These are phyloP conservation scores for Lasioglossum leucozonium DNA, from an alignment of 2,888 invertebrate species.

Conservation along the genomic window DNA sequence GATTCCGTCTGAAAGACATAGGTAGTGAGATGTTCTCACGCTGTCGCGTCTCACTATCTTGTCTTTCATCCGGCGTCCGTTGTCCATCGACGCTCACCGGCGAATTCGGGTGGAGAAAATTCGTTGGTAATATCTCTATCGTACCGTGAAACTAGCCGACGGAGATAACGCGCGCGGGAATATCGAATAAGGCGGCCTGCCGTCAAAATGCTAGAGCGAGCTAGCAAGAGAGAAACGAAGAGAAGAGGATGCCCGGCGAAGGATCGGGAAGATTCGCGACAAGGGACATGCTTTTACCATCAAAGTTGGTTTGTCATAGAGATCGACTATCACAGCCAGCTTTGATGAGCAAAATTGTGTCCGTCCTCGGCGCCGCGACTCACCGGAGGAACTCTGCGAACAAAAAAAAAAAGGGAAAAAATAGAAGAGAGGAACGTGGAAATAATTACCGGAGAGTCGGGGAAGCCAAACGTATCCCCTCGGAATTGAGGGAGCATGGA, in stretches of 20 bases:
- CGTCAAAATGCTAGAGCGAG: not conserved
- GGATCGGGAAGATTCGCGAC: conserved; percentile 9
- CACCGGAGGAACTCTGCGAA: conserved; percentile 37
- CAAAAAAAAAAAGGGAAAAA: not conserved
- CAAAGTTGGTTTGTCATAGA: conserved; percentile 94
- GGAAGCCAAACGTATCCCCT: conserved; percentile 23
- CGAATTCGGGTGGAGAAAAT: not conserved
- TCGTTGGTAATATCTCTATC: not conserved
- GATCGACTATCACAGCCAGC: conserved; percentile 96
- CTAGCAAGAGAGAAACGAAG: not conserved
- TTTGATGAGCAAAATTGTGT: conserved; percentile 95
- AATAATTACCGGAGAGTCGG: conserved; percentile 47
- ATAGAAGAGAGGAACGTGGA: conserved; percentile 20
- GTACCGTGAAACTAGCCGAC: conserved; percentile 5
- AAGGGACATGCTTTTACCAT: conserved; percentile 87
- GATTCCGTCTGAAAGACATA: conserved; percentile 96
- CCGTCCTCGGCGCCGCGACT: conserved; percentile 73
- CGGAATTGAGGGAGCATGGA: conserved; percentile 26
- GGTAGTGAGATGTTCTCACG: conserved; percentile 96
- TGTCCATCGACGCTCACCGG: conserved; percentile 70
- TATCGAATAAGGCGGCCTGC: not conserved
- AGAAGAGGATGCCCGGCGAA: not conserved
- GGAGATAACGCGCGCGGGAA: not conserved
- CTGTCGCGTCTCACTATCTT: conserved; percentile 96
- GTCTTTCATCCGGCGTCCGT: conserved; percentile 96